Conservation (phyloP, 2,113 vertebrate genomes). For the Daphoenositta chrysoptera region DNA sequence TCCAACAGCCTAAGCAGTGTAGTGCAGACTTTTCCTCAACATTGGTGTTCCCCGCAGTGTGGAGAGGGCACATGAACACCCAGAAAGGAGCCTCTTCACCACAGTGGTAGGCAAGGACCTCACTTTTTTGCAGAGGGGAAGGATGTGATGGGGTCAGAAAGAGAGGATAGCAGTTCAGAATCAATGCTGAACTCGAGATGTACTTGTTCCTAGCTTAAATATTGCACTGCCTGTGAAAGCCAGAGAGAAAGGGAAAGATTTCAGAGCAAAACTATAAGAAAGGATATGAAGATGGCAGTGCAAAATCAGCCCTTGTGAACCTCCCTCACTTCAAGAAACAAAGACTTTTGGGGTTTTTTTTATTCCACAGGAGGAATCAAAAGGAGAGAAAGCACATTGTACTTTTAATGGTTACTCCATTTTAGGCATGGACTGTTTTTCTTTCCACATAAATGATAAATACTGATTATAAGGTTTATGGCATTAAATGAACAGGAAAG, state of each 20-base stretch:
- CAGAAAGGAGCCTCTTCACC: neutral
- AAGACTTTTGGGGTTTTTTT: neutral
- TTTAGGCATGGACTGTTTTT: neutral
- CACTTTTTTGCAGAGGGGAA: neutral
- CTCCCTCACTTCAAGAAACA: neutral
- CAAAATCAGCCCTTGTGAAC: neutral
- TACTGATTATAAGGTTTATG: neutral
- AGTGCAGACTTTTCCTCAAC: neutral
- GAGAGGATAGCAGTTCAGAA: neutral
- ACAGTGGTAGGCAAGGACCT: fast-evolving
- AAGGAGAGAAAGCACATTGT: neutral
- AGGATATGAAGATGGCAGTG: neutral
- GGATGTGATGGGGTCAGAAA: fast-evolving
- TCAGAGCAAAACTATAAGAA: neutral
- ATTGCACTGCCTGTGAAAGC: neutral
- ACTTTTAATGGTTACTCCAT: neutral
- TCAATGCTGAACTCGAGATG: neutral
- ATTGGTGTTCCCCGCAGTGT: neutral
- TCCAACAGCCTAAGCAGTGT: neutral
- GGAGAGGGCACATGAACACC: fast-evolving
- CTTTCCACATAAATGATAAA: neutral
- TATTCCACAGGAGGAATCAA: neutral
- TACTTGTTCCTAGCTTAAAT: neutral
- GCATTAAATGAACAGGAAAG: neutral
- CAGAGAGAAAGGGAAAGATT: neutral